Evolutionary conservation across 2,113 vertebrate genomes (phyloP), one percentile per base, ranked within the genome.

Genomic region (Indri indri): DNA sequence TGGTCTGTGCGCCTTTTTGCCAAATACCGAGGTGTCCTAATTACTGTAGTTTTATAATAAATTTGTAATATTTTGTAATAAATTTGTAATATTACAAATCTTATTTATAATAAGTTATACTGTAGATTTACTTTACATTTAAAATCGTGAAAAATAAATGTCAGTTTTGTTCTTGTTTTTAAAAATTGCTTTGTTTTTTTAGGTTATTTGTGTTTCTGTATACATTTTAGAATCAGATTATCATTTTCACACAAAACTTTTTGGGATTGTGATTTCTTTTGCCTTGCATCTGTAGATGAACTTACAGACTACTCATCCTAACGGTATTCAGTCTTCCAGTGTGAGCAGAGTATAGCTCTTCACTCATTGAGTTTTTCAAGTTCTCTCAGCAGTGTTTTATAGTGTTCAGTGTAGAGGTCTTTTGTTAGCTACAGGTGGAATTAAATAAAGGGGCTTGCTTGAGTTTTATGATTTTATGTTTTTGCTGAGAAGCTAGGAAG

Each of bases 401-500:
- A 22, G 52, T 1, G 23, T 6, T 54, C 52, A 54, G 52, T 17
- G 18, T 57, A 18, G 47, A 32, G 34, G 66, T 66, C 68, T 45
- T 17, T 37, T 68, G 42, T 91, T 45, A 91, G 23, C 37, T 77
- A 1, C 10, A 47, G 22, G 16, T 30, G 32, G 52, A 4, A 59
- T 52, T 42, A 74, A n/a, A 18, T 90, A 42, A 63, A 57, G 34
- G 45, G 32, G 16, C 30, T 70, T 82, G 37, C 54, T 57, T 50
- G 65, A 66, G 16, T 45, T 71, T 93, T 40, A 68, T 25, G 54
- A 3, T 79, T 93, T 77, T 50, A 27, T 42, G 7, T 85, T 85
- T 27, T 66, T 70, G 40, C 30, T 88, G 22, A 87, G 66, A 85
- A 82, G 18, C 83, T 59, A 20, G 87, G 82, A 91, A 83, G 23